Evolutionary conservation across 2,113 vertebrate species (phyloP), one percentile per base, ranked within the genome.

Genomic region (Sciurus niger): DNA sequence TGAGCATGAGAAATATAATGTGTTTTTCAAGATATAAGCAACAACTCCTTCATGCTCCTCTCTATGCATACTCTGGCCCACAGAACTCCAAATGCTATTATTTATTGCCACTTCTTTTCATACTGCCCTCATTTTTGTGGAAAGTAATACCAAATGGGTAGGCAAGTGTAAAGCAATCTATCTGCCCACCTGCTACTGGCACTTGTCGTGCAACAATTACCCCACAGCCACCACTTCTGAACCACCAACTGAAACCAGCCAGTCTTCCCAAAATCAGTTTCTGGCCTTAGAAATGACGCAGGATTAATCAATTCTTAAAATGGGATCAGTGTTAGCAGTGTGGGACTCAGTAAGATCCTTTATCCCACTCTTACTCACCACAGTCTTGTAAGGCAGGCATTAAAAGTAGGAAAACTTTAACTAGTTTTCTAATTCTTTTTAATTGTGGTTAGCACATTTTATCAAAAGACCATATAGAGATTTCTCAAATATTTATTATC

Each of bases 121-220:
- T 78, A 84, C 5, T 94, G n/a, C 85, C 55, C n/a, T 34, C 68
- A 46, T 58, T 97, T 92, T 92, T 94, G 58, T 55, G 95, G 72
- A n/a, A 96, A 96, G 94, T 88, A 95, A 97, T 92, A 89, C 58
- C 92, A 83, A 97, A 97, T 51, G 83, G 76, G 91, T 14, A 0
- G 89, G 78, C 96, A 60, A 60, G 72, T 1, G 30, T 60, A 96
- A 96, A 94, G 79, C 18, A 85, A 96, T 92, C 94, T 51, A 98
- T 65, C 90, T 97, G 93, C 32, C 25, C 85, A 40, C 83, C 90
- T 92, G 43, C 82, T 97, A 48, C 68, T 79, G 92, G 68, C 48
- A 94, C 0, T 60, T 53, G 84, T 86, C 77, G 72, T 95, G 72
- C 12, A 90, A 40, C 70, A 70, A 95, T 28, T 68, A 94, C 68